These are phyloP conservation scores for Polymixis flavicincta DNA, from an alignment of 2,888 invertebrate species.

Conservation along the genomic window DNA sequence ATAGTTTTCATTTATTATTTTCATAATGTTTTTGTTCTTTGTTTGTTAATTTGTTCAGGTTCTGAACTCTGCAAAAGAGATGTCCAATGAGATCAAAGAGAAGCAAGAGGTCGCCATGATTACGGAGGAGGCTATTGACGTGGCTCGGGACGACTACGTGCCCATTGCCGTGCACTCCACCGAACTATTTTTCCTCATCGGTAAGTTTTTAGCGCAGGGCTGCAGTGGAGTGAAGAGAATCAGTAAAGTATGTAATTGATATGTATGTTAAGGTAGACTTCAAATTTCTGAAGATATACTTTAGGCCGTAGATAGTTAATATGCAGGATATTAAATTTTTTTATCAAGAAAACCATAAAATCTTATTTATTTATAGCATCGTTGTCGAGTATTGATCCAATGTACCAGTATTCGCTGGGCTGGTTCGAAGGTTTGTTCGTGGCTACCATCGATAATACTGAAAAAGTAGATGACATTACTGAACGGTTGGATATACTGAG, in stretches of 20 bases:
- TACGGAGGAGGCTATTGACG: slow-evolving; percentile 97
- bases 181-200: slow-evolving; percentile 97
- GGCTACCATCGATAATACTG: slow-evolving; percentile 96
- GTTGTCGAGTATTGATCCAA: slow-evolving; percentile 97
- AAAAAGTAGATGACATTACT: slow-evolving; percentile 95
- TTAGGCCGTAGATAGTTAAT: background rate
- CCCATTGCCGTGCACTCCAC: slow-evolving; percentile 97
- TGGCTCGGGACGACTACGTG: slow-evolving; percentile 95
- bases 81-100: slow-evolving; percentile 97
- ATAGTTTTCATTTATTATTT: background rate
- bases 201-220: slow-evolving; percentile 80
- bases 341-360: background rate
- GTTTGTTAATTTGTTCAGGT: slow-evolving; percentile 88
- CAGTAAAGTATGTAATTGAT: background rate
- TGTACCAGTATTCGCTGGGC: slow-evolving; percentile 98
- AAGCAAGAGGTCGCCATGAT: slow-evolving; percentile 97
- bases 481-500: slow-evolving; percentile 94
- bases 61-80: slow-evolving; percentile 96
- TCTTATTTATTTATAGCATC: slow-evolving; percentile 88
- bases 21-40: background rate
- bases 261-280: background rate
- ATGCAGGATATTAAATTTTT: background rate
- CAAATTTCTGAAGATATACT: background rate
- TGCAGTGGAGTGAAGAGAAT: background rate
- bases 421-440: slow-evolving; percentile 98